Evolutionary conservation across 2,797 vertebrate genomes (phyloP).

Genomic region (Notoglanidium macrostoma): DNA sequence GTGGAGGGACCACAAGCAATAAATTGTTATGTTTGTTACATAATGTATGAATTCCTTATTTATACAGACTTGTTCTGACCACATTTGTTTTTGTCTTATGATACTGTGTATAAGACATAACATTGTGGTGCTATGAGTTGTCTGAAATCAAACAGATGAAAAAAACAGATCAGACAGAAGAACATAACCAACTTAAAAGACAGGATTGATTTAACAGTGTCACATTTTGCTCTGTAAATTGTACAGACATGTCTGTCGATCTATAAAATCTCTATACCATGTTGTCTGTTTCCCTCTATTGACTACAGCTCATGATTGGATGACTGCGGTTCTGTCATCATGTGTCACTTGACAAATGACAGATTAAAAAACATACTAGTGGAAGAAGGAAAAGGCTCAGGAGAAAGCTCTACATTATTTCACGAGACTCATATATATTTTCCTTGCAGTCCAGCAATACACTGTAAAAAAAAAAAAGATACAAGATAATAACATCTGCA

Average conservation of each 20-base stretch:
- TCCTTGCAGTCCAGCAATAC: not conserved
- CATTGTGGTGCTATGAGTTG: not conserved
- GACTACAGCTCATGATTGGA: conserved; percentile 44
- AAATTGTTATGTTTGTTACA: not conserved
- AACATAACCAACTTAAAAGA: not conserved
- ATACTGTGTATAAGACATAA: not conserved
- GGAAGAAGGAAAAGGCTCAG: not conserved
- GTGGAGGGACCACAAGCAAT: not conserved
- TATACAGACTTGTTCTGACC: not conserved
- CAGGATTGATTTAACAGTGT: conserved; percentile 48
- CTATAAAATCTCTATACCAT: conserved; percentile 45
- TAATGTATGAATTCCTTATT: not conserved
- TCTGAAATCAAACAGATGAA: not conserved
- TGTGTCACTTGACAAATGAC: conserved; percentile 38
- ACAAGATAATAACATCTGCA: conserved; percentile 12
- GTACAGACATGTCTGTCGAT: conserved; percentile 41
- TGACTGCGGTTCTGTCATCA: conserved; percentile 44
- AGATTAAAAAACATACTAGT: conserved; percentile 27
- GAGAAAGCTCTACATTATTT: conserved; percentile 31
- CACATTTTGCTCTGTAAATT: conserved; percentile 46
- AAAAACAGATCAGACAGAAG: not conserved
- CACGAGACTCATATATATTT: not conserved
- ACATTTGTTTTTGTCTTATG: not conserved
- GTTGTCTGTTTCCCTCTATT: conserved; percentile 42
- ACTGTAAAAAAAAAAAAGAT: not conserved